These are phyloP conservation scores for Anorthoa munda DNA, from an alignment of 2,888 invertebrate species.

Conservation along the genomic window DNA sequence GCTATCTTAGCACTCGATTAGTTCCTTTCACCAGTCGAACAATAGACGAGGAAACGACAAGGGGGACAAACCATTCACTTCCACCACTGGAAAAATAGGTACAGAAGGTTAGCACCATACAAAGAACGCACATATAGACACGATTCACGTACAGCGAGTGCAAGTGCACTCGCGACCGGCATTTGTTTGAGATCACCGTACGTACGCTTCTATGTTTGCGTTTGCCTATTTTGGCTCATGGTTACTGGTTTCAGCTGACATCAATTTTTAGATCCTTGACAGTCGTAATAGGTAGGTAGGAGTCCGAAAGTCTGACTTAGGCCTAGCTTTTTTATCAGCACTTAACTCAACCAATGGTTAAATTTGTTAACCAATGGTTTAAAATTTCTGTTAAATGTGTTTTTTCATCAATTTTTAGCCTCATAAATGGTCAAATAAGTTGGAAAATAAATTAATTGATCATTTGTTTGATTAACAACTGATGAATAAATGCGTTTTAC, in stretches of 20 bases:
- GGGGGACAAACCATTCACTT: conserved; percentile 44
- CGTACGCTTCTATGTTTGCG: not conserved
- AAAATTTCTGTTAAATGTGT: too few relatives aligned
- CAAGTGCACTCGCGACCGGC: too few relatives aligned
- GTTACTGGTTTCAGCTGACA: not conserved
- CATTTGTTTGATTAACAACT: too few relatives aligned
- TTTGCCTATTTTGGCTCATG: not conserved
- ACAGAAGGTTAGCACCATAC: conserved; percentile 15
- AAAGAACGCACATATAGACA: not conserved
- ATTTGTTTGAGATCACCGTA: too few relatives aligned
- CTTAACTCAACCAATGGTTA: too few relatives aligned
- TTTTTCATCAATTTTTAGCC: too few relatives aligned
- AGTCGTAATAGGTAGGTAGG: too few relatives aligned
- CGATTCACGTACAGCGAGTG: not conserved
- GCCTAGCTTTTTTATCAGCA: too few relatives aligned
- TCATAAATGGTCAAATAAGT: too few relatives aligned
- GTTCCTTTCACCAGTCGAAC: conserved; percentile 56
- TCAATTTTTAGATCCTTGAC: not conserved
- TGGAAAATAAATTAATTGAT: too few relatives aligned
- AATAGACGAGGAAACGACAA: conserved; percentile 56
- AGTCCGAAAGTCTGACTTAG: not conserved
- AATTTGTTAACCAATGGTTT: too few relatives aligned
- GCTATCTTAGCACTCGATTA: conserved; percentile 56
- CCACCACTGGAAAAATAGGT: not conserved
- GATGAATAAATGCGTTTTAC: too few relatives aligned